Percentiles rank a stretch among this genome's conserved stretches.
Evolutionary conservation across 1,140 invertebrate genomes (phyloP).

Genomic region (Globodera rostochiensis): DNA sequence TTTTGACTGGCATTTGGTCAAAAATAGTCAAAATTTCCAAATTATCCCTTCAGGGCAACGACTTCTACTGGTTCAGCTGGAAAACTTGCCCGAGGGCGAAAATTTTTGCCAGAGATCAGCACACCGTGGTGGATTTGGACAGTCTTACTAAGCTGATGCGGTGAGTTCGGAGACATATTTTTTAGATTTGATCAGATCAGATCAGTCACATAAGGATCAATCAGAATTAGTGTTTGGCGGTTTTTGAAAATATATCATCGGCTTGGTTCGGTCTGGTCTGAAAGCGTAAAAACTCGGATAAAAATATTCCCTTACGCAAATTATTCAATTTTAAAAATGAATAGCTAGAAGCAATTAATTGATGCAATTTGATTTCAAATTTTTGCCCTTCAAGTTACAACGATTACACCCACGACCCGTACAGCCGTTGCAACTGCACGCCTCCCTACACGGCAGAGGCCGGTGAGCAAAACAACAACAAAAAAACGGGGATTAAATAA

Average conservation of each 20-base stretch:
- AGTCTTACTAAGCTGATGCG: constrained; percentile 74
- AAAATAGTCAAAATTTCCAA: no score
- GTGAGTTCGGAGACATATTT: constrained; percentile 33
- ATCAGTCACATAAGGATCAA: not conserved
- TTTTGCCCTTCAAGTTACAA: constrained; percentile 70
- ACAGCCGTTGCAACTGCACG: constrained; percentile 74
- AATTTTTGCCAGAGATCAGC: constrained; percentile 73
- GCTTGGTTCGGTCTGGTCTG: no score
- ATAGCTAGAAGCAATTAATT: not conserved
- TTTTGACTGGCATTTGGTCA: not conserved
- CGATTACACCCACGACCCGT: constrained; percentile 75
- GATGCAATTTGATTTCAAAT: not conserved
- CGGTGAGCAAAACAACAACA: constrained; percentile 66
- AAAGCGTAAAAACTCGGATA: no score
- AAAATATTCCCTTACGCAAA: no score
- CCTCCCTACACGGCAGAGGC: constrained; percentile 76
- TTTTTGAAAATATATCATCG: not conserved
- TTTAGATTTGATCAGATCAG: no score
- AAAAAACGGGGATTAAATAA: no score
- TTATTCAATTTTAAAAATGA: no score
- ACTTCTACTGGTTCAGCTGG: constrained; percentile 74
- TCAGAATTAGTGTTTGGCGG: not conserved
- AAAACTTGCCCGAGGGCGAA: constrained; percentile 72
- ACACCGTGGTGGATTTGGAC: constrained; percentile 69
- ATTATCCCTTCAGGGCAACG: constrained; percentile 24